Base-by-base conservation (phyloP, 2,888 invertebrate genomes). In the Nomada ferruginata region DNA sequence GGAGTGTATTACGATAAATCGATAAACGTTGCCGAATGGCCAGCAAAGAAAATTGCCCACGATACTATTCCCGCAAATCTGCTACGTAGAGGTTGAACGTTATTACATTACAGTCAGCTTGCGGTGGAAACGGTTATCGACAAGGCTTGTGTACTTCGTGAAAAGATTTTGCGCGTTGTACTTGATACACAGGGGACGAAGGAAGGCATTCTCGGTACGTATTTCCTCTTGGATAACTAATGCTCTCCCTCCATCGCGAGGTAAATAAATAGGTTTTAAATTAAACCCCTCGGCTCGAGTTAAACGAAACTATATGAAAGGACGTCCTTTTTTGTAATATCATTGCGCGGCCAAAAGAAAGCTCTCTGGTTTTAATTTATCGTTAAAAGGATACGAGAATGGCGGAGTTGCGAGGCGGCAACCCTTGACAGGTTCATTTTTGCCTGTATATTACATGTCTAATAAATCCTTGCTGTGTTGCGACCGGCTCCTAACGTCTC, bases 401-500 rank as follows among this genome's bases (percentile, higher is more conserved):
- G 26, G 50, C 5, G 42, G 26, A 29, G 52, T n/a, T 15, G 1
- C 36, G 26, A n/a, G 36, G 20, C 29, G 66, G 53, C 36, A 47
- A 10, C 57, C 20, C 9, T 50, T 50, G 55, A 29, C 65, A 66
- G 44, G 47, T 70, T 63, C 59, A 65, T 74, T 70, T 72, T 74
- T 68, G 63, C 55, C 63, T 64, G 26, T 23, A 53, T 55, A 66
- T 71, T 63, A 50, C 42, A 50, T 70, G 75, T 47, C 73, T 60
- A 79, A 86, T 86, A 84, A 80, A 84, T 86, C 72, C 84, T 81
- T 76, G 85, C 82, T 86, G 79, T 69, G 65, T 66, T 53, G 61
- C 63, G 47, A 26, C 29, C 66, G 63, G 78, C 76, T 82, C 76
- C 57, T 64, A 69, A 80, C 70, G 74, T 72, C 63, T 57, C 20